phyloP scores from a whole-genome alignment of 2,113 vertebrate genomes.

The Anarrhichthys ocellatus region DNA sequence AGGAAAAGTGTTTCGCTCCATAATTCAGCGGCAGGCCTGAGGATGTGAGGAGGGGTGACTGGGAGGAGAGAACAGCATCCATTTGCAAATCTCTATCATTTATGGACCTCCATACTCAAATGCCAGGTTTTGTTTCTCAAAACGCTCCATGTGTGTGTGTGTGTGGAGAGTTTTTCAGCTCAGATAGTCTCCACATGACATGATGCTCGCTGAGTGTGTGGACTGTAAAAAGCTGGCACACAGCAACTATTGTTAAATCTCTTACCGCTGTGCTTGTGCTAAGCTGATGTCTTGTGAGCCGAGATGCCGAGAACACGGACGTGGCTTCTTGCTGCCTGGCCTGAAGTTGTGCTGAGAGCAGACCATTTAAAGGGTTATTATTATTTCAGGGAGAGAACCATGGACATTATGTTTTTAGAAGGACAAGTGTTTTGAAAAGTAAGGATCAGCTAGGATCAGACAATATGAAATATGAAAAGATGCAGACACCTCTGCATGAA shows the following conservation, averaged over 20 bases:
- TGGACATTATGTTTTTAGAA: conserved; percentile 12
- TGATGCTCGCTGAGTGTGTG: conserved; percentile 38
- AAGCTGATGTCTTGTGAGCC: conserved; percentile 19
- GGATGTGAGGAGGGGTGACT: conserved; percentile 44
- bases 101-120: conserved; percentile 59
- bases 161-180: conserved; percentile 28
- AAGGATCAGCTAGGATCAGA: background rate
- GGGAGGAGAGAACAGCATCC: conserved; percentile 63
- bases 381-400: conserved; percentile 32
- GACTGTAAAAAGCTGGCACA: conserved; percentile 44
- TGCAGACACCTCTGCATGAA: background rate
- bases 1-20: conserved; percentile 66
- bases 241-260: conserved; percentile 39
- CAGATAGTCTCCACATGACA: conserved; percentile 41
- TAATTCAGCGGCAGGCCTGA: conserved; percentile 72
- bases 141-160: background rate
- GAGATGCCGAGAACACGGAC: conserved; percentile 10
- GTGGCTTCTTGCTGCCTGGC: background rate
- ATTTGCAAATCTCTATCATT: conserved; percentile 79
- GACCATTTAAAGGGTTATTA: conserved; percentile 16
- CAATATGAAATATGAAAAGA: conserved; percentile 12
- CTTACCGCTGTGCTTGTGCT: conserved; percentile 10
- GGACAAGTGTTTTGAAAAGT: conserved; percentile 5
- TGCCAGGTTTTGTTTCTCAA: conserved; percentile 54
- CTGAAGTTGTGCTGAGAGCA: background rate